These are phyloP conservation scores for Drosophila aff. DNA, from an alignment of 1,140 invertebrate genomes.

Conservation along the genomic window DNA sequence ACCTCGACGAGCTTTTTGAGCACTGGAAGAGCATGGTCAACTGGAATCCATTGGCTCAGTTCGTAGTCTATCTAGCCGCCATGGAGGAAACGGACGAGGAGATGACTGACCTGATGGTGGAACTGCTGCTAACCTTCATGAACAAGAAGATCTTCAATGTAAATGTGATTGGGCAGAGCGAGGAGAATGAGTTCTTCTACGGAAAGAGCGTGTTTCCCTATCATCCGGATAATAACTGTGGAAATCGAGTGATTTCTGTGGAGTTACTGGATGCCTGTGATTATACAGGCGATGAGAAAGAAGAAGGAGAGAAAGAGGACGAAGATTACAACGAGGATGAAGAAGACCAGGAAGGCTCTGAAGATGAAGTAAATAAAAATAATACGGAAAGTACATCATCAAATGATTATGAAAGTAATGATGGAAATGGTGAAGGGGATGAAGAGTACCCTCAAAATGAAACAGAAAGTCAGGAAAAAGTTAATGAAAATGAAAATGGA, in stretches of 20 bases:
- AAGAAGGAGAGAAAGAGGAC: slow-evolving; percentile 5
- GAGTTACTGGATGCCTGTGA: slow-evolving; percentile 74
- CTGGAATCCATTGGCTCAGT: slow-evolving; percentile 81
- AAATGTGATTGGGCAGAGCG: slow-evolving; percentile 76
- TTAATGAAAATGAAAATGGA: background rate
- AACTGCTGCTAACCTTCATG: slow-evolving; percentile 72
- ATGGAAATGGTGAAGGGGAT: background rate
- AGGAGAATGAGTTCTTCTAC: slow-evolving; percentile 67
- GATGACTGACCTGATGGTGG: slow-evolving; percentile 80
- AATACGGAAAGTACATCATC: background rate
- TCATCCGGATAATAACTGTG: slow-evolving; percentile 81
- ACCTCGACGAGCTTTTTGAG: slow-evolving; percentile 64
- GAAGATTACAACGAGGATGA: slow-evolving; percentile 5
- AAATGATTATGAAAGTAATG: background rate
- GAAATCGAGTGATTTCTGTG: slow-evolving; percentile 76
- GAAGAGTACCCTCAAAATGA: background rate
- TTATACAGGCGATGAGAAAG: slow-evolving; percentile 37
- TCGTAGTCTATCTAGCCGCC: slow-evolving; percentile 70
- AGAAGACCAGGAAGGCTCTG: background rate
- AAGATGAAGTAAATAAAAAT: background rate
- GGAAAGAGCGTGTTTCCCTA: slow-evolving; percentile 77
- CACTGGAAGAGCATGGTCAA: slow-evolving; percentile 72
- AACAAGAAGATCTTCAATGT: slow-evolving; percentile 79
- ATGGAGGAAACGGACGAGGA: slow-evolving; percentile 79
- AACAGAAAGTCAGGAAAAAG: background rate